Conservation (phyloP, 2,888 invertebrate genomes). For the Apoda limacodes region DNA sequence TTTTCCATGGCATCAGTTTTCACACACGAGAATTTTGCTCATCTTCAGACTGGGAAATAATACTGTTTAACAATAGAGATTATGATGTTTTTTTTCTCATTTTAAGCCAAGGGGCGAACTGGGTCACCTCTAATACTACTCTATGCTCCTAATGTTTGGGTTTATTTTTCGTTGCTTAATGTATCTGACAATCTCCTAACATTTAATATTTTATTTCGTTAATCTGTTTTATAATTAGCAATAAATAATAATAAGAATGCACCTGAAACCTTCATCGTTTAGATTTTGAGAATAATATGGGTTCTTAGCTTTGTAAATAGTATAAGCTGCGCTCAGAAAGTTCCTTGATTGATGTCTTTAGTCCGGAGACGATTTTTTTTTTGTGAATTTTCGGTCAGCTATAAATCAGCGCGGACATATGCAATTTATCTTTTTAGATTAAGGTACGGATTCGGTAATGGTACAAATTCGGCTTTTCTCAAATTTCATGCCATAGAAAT, state of each 20-base stretch:
- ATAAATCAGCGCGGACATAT: slow-evolving; percentile 37
- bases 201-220: too few relatives aligned
- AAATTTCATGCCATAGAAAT: too few relatives aligned
- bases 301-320: too few relatives aligned
- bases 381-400: slow-evolving; percentile 26
- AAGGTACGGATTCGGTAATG: too few relatives aligned
- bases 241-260: too few relatives aligned
- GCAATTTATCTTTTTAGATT: slow-evolving; percentile 35
- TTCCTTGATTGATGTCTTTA: slow-evolving; percentile 31
- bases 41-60: too few relatives aligned
- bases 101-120: slow-evolving; percentile 14
- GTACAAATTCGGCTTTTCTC: too few relatives aligned
- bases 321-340: too few relatives aligned
- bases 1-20: slow-evolving; percentile 16
- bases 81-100: slow-evolving; percentile 17
- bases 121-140: slow-evolving; percentile 17
- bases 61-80: slow-evolving; percentile 16
- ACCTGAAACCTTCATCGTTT: too few relatives aligned
- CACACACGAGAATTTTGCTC: slow-evolving; percentile 13
- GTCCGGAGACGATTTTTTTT: slow-evolving; percentile 23
- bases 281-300: too few relatives aligned
- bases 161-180: slow-evolving; percentile 18
- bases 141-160: slow-evolving; percentile 19
- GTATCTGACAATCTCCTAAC: slow-evolving; percentile 23
- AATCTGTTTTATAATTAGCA: too few relatives aligned